These are phyloP conservation scores for Pectinophora gossypiella DNA, from an alignment of 1,140 invertebrate genomes.

Conservation along the genomic window DNA sequence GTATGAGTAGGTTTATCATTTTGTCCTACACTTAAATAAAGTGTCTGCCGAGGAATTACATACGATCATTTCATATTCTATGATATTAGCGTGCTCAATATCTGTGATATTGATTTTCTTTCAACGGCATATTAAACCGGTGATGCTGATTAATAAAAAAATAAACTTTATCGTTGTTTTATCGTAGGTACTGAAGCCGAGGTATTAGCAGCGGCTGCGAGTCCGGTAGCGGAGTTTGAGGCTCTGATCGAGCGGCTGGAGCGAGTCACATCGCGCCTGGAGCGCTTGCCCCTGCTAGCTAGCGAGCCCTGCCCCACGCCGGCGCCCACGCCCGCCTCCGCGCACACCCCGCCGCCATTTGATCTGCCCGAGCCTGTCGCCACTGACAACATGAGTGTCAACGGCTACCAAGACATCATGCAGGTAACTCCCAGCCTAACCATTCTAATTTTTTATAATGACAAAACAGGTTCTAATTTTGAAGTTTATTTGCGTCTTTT, in stretches of 20 bases:
- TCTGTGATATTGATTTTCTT: no score
- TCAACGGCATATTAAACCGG: no score
- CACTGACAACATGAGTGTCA: constrained; percentile 81
- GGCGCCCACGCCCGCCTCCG: constrained; percentile 38
- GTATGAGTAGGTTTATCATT: no score
- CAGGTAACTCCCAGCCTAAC: constrained; percentile 42
- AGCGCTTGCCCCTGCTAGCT: constrained; percentile 70
- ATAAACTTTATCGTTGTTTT: no score
- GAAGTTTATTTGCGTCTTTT: no score
- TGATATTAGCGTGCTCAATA: no score
- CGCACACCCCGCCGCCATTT: constrained; percentile 23
- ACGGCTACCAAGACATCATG: constrained; percentile 86
- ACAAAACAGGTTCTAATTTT: no score
- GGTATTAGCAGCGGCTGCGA: constrained; percentile 48
- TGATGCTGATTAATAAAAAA: no score
- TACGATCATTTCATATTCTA: no score
- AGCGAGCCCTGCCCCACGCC: constrained; percentile 51
- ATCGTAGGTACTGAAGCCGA: constrained; percentile 67
- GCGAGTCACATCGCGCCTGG: constrained; percentile 83
- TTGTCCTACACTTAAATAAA: no score
- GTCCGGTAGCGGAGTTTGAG: constrained; percentile 77
- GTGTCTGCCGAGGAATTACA: no score
- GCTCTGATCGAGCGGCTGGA: constrained; percentile 84
- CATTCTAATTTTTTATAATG: no score
- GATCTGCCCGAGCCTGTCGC: constrained; percentile 20